Evolutionary conservation across 2,888 invertebrate genomes (phyloP).

Genomic region (Lithophane semibrunnea): DNA sequence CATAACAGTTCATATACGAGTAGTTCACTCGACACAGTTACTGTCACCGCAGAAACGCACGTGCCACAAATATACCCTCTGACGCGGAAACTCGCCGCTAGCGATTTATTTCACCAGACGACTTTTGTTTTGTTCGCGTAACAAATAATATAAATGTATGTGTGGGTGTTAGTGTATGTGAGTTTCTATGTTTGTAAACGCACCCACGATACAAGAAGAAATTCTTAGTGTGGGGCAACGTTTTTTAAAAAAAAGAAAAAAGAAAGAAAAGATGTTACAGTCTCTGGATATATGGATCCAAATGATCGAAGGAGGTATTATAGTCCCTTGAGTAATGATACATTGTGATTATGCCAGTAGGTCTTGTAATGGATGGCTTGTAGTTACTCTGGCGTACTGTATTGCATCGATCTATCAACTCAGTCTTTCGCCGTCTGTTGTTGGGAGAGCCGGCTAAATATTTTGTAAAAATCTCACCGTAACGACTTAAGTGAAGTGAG

Average conservation of each 20-base stretch:
- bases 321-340: neutral
- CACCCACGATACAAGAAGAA: no score
- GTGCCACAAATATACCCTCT: constrained; percentile 24
- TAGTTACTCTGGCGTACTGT: neutral
- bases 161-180: no score
- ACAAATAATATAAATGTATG: constrained; percentile 26
- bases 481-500: no score
- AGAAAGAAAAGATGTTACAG: no score
- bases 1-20: constrained; percentile 8
- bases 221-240: no score
- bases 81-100: constrained; percentile 29
- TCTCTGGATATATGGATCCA: neutral
- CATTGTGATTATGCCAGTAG: constrained; percentile 3
- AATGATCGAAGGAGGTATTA: neutral
- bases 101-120: constrained; percentile 36
- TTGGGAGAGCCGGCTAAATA: neutral
- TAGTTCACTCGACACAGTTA: constrained; percentile 22
- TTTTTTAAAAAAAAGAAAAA: no score
- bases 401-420: constrained; percentile 17
- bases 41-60: constrained; percentile 36
- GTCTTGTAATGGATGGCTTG: constrained; percentile 1
- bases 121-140: constrained; percentile 40
- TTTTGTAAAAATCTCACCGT: no score
- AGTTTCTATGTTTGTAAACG: no score
- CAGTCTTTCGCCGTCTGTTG: neutral